phyloP scores from a whole-genome alignment of 2,888 invertebrate species.

The Oscheius sp. region DNA sequence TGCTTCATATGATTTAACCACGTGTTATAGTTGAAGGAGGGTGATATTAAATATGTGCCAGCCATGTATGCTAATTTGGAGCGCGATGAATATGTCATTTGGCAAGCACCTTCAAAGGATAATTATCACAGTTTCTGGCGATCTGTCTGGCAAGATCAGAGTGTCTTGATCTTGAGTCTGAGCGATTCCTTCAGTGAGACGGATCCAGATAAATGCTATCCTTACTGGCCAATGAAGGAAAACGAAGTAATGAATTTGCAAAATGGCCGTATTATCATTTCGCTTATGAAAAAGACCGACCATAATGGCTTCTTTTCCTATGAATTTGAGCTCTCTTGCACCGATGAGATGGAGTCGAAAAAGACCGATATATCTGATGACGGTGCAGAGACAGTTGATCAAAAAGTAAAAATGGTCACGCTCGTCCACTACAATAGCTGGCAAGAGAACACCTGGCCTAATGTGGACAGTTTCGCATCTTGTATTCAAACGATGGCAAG shows the following conservation, averaged over 20 bases:
- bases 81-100: conserved; percentile 33
- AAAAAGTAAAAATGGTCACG: neutral
- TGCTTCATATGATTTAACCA: neutral
- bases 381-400: neutral
- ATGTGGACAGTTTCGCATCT: conserved; percentile 8
- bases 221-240: conserved; percentile 40
- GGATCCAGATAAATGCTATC: conserved; percentile 38
- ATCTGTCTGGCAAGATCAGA: conserved; percentile 31
- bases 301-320: conserved; percentile 10
- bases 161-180: conserved; percentile 31
- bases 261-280: conserved; percentile 1
- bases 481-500: conserved; percentile 10
- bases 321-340: conserved; percentile 9
- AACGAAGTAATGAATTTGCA: conserved; percentile 33
- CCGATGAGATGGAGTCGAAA: neutral
- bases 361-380: neutral
- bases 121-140: conserved; percentile 31
- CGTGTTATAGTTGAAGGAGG: neutral
- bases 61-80: conserved; percentile 34
- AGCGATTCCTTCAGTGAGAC: conserved; percentile 18
- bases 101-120: conserved; percentile 39
- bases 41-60: conserved; percentile 32
- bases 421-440: conserved; percentile 14
- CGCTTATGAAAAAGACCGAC: conserved; percentile 1
- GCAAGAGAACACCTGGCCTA: conserved; percentile 22